A percentile compares a stretch with the other conserved stretches of the same genome.
Conservation (phyloP, 2,888 invertebrate genomes). For the Eupeodes latifasciatus region DNA sequence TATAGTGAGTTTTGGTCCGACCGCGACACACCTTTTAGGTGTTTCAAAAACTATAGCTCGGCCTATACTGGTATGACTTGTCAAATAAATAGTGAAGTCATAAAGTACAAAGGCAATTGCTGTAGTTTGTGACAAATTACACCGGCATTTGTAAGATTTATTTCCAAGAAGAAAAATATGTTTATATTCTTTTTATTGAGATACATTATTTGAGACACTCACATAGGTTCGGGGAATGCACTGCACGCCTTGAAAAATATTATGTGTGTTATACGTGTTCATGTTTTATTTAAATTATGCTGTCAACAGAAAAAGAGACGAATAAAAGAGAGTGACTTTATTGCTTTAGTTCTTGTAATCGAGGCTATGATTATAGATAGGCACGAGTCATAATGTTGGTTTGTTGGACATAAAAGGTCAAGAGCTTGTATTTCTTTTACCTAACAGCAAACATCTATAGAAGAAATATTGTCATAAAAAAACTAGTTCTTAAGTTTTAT, state of each 20-base stretch:
- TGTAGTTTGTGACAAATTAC: constrained; percentile 69
- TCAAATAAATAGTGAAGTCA: constrained; percentile 34
- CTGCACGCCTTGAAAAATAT: constrained; percentile 55
- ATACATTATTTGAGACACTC: constrained; percentile 45
- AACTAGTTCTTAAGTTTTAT: too few relatives aligned
- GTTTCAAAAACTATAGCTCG: not conserved
- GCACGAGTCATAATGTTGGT: too few relatives aligned
- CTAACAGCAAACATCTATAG: too few relatives aligned
- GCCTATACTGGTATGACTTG: constrained; percentile 11
- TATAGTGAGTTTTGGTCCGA: not conserved
- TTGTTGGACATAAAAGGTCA: too few relatives aligned
- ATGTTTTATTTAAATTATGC: too few relatives aligned
- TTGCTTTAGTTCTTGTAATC: too few relatives aligned
- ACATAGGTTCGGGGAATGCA: constrained; percentile 4
- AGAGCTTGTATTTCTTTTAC: too few relatives aligned
- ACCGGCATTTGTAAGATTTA: constrained; percentile 60
- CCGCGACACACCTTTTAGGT: constrained; percentile 40
- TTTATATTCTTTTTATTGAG: constrained; percentile 52
- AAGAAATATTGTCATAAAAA: too few relatives aligned
- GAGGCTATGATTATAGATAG: too few relatives aligned
- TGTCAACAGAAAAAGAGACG: too few relatives aligned
- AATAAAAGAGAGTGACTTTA: too few relatives aligned
- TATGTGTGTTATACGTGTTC: constrained; percentile 29
- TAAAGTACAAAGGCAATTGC: constrained; percentile 65
- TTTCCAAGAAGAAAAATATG: constrained; percentile 54